Conservation (phyloP, 2,888 invertebrate species). For the Agrilus mali region DNA sequence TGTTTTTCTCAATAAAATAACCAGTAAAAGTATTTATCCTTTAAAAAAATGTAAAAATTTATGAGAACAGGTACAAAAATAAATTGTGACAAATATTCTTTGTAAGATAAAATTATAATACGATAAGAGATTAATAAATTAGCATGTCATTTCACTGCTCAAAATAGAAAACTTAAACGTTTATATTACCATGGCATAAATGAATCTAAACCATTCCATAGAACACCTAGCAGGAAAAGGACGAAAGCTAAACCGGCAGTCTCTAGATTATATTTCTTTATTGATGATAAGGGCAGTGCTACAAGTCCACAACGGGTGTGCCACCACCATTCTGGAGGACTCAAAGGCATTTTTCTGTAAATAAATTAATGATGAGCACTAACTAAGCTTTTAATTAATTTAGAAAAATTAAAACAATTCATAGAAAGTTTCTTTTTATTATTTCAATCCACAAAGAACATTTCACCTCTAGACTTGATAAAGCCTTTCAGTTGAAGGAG, state of each 20-base stretch:
- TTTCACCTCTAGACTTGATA: too few relatives aligned
- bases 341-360: slow-evolving; percentile 56
- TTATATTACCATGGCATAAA: slow-evolving; percentile 55
- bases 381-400: too few relatives aligned
- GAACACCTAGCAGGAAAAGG: slow-evolving; percentile 55
- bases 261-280: slow-evolving; percentile 63
- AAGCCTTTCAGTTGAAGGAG: too few relatives aligned
- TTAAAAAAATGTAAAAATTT: too few relatives aligned
- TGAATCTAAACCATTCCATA: slow-evolving; percentile 71
- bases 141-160: not conserved
- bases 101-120: too few relatives aligned
- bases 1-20: too few relatives aligned
- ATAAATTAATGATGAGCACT: not conserved
- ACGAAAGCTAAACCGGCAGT: slow-evolving; percentile 57
- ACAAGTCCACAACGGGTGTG: slow-evolving; percentile 66
- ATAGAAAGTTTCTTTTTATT: too few relatives aligned
- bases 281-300: slow-evolving; percentile 67
- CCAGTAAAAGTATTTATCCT: too few relatives aligned
- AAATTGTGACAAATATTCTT: too few relatives aligned
- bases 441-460: not conserved
- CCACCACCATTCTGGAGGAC: slow-evolving; percentile 83
- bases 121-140: not conserved
- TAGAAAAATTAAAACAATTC: too few relatives aligned
- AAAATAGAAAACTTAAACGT: not conserved
- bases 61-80: too few relatives aligned